Base-by-base conservation (phyloP, 1,140 invertebrate species). In the Oreohelix idahoensis region DNA sequence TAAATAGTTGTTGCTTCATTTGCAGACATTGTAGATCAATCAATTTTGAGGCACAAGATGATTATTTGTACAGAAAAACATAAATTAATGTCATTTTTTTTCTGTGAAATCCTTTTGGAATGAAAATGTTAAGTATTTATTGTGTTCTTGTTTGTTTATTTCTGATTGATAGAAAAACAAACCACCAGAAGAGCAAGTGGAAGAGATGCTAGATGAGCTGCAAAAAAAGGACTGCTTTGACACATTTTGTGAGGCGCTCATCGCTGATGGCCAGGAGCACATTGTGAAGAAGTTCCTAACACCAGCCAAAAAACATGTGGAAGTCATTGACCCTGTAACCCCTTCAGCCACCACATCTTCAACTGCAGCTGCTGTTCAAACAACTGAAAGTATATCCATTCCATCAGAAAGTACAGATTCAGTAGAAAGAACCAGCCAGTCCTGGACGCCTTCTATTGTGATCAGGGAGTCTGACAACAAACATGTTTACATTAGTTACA, bases 161-260 rank as follows among this genome's bases (percentile, higher is more conserved):
- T 53, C 29, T 38, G 35, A 58, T 15, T 75, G 4, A 71, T 70
- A 89, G 88, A 76, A 83, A 58, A 85, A 86, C n/a, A 83, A 79
- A 49, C 82, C 86, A 29, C 84, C 79, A 39, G 88, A 88, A 51
- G 81, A 86, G 63, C 89, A 89, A 71, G 85, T 86, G 8, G 90
- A 91, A 74, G 89, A 88, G 29, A 71, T 91, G 4, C 70, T 91
- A n/a, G 86, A 89, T 75, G 45, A 85, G 32, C 79, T 91, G 11
- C 82, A 87, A 1, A 84, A 81, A 29, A 80, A 83, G 80, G 89
- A 89, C 17, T 86, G 87, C 58, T 91, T 91, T 84, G 77, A 89
- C 23, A 78, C 70, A 11, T 90, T 91, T 71, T 89, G 90, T 84
- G 88, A 91, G 38, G 82, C 89, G 26, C 84, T 91, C 13, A 86